Evolutionary conservation across 2,888 invertebrate species (phyloP).

Genomic region (Caenorhabditis drosophilae): DNA sequence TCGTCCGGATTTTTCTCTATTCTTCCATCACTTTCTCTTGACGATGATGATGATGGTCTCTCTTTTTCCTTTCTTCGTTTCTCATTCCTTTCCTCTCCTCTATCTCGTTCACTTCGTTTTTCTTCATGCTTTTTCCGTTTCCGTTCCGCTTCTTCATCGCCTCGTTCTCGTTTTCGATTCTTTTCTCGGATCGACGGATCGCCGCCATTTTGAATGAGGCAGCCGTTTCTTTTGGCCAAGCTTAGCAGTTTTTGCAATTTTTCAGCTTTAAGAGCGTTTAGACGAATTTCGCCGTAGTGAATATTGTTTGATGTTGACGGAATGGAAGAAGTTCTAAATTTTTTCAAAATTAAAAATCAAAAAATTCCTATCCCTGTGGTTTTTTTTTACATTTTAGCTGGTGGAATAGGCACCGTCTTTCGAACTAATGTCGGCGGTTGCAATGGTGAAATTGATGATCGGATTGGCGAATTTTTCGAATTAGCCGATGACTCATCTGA

Average conservation of each 20-base stretch:
- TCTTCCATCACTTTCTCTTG: no score
- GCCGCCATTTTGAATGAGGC: slow-evolving; percentile 2
- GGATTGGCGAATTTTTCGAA: slow-evolving; percentile 12
- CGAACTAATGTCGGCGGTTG: not conserved
- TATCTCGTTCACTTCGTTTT: not conserved
- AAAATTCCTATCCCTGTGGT: not conserved
- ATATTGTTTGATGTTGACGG: not conserved
- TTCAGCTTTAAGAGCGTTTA: slow-evolving; percentile 7
- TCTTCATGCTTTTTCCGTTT: not conserved
- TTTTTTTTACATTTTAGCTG: no score
- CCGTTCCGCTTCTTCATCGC: slow-evolving; percentile 1
- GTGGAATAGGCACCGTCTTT: not conserved
- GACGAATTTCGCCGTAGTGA: not conserved
- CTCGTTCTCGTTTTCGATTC: not conserved
- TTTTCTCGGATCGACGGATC: not conserved
- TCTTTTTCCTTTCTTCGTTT: not conserved
- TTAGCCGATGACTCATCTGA: no score
- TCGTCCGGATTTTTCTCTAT: no score
- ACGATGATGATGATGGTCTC: slow-evolving; percentile 3
- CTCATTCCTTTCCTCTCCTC: not conserved
- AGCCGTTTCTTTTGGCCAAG: slow-evolving; percentile 11
- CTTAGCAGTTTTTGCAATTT: slow-evolving; percentile 14
- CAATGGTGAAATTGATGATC: slow-evolving; percentile 1
- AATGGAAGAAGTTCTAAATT: not conserved
- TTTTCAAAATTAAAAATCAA: not conserved